Percentiles rank a stretch among this genome's conserved stretches.
Conservation (phyloP, 1,140 invertebrate species). For the Sycophila sp. region DNA sequence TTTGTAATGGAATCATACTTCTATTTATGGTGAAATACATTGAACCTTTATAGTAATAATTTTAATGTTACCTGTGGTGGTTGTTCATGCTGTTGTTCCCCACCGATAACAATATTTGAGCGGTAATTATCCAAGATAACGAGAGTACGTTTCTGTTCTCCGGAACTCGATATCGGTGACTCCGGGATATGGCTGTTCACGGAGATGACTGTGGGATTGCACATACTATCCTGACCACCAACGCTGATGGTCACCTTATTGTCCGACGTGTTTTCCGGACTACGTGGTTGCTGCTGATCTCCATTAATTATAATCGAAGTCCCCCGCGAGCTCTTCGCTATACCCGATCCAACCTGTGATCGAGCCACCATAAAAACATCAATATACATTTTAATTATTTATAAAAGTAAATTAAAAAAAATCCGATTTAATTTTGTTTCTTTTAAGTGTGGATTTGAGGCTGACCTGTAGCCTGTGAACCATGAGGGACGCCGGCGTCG, state of each 20-base stretch:
- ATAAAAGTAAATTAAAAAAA: not conserved
- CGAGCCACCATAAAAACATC: not conserved
- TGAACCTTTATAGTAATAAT: too few species aligned
- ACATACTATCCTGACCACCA: constrained; percentile 59
- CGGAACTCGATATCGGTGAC: constrained; percentile 46
- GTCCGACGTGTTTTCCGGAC: constrained; percentile 67
- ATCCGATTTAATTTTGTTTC: too few species aligned
- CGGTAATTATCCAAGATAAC: constrained; percentile 62
- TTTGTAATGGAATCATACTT: too few species aligned
- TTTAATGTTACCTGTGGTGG: not conserved
- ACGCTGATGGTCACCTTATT: constrained; percentile 66
- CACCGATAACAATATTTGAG: constrained; percentile 61
- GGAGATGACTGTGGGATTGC: constrained; percentile 62
- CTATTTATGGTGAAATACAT: too few species aligned
- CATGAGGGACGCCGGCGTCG: constrained; percentile 53
- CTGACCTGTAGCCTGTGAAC: constrained; percentile 71
- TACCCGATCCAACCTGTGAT: not conserved
- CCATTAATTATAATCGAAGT: constrained; percentile 82
- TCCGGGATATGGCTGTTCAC: constrained; percentile 45
- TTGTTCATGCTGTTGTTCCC: not conserved
- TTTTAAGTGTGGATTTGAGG: too few species aligned
- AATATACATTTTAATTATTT: not conserved
- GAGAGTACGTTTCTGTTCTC: constrained; percentile 58
- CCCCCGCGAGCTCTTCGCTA: constrained; percentile 66
- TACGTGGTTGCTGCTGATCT: constrained; percentile 75